Conservation (phyloP, 2,113 vertebrate genomes). For the Phaethornis superciliosus region DNA sequence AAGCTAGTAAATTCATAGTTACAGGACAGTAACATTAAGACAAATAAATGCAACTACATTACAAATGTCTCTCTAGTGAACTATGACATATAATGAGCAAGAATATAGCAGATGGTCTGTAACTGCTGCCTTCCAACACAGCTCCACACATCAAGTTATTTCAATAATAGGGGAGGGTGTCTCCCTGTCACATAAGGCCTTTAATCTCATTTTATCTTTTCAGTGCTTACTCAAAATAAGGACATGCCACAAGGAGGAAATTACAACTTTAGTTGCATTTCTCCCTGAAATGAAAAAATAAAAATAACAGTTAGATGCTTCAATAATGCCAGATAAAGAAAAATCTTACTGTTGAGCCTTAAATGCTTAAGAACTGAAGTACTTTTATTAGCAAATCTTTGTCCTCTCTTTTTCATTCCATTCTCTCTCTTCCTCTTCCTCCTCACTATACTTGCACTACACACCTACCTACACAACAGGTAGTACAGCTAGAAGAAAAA, state of each 20-base stretch:
- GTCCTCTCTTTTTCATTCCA: background rate
- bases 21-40: background rate
- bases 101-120: background rate
- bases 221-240: background rate
- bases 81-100: background rate
- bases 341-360: background rate
- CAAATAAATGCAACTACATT: background rate
- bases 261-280: background rate
- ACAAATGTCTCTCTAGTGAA: background rate
- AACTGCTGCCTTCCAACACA: background rate
- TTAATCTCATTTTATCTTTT: background rate
- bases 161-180: background rate
- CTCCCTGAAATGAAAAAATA: background rate
- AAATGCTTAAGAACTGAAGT: background rate
- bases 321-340: background rate
- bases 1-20: background rate
- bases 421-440: background rate
- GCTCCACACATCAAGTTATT: background rate
- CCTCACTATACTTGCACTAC: background rate
- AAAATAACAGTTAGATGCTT: background rate
- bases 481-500: background rate
- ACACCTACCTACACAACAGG: background rate
- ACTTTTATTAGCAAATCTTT: background rate
- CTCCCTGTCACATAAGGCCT: background rate
- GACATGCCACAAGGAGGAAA: background rate